phyloP scores from a whole-genome alignment of 2,888 invertebrate species.

The Polydrusus pterygomalis region DNA sequence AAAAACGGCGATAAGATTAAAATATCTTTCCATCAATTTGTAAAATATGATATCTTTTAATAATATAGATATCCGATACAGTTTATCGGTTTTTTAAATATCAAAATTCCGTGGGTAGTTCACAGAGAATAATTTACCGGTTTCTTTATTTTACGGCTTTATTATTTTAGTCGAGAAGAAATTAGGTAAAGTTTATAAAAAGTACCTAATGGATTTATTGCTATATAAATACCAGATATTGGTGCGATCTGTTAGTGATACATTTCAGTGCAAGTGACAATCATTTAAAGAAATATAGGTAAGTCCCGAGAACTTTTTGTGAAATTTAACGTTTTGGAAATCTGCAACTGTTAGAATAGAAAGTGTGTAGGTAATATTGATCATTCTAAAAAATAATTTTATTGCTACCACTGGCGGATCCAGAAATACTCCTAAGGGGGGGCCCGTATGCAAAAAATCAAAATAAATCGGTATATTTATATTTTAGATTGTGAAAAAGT shows the following conservation, averaged over 20 bases:
- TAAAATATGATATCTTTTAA: not conserved
- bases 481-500: too few relatives aligned
- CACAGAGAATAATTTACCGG: not conserved
- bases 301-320: not conserved
- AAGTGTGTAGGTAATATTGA: too few relatives aligned
- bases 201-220: not conserved
- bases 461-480: too few relatives aligned
- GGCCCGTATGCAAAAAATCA: too few relatives aligned
- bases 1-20: too few relatives aligned
- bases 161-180: not conserved
- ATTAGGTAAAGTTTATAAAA: slow-evolving; percentile 7
- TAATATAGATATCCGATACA: too few relatives aligned
- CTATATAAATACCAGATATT: not conserved
- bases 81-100: not conserved
- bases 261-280: not conserved
- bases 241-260: not conserved
- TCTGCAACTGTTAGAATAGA: too few relatives aligned
- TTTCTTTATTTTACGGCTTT: not conserved
- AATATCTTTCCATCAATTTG: not conserved
- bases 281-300: not conserved
- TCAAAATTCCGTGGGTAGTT: not conserved
- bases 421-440: too few relatives aligned
- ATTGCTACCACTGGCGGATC: too few relatives aligned
- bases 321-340: too few relatives aligned
- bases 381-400: too few relatives aligned